Evolutionary conservation across 2,113 vertebrate species (phyloP).

Genomic region (Micromys minutus): DNA sequence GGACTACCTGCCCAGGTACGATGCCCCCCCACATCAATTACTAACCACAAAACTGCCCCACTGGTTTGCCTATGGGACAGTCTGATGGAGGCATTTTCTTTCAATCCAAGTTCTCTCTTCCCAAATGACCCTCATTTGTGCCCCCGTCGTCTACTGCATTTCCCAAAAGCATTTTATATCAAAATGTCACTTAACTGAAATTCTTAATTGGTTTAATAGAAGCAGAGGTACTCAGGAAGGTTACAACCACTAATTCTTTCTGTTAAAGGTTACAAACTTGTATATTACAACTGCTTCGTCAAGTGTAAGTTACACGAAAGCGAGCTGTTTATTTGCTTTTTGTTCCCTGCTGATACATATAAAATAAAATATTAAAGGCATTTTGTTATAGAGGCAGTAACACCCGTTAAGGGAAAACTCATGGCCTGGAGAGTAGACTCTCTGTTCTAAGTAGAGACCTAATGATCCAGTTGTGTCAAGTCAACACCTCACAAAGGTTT

Average conservation of each 20-base stretch:
- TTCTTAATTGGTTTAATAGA: background rate
- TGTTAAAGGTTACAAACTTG: background rate
- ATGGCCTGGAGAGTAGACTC: background rate
- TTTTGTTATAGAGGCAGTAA: background rate
- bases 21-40: background rate
- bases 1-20: background rate
- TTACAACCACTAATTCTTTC: background rate
- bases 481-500: background rate
- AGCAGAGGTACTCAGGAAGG: background rate
- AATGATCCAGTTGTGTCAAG: background rate
- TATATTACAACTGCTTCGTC: background rate
- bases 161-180: background rate
- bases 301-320: background rate
- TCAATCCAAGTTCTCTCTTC: background rate
- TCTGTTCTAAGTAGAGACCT: background rate
- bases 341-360: background rate
- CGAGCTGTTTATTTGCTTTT: background rate
- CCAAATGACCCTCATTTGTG: background rate
- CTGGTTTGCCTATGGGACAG: background rate
- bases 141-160: background rate
- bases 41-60: background rate
- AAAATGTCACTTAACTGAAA: background rate
- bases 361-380: background rate
- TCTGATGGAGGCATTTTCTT: background rate
- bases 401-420: background rate